Conservation (phyloP, 2,888 invertebrate genomes). For the Euzophera pinguis region DNA sequence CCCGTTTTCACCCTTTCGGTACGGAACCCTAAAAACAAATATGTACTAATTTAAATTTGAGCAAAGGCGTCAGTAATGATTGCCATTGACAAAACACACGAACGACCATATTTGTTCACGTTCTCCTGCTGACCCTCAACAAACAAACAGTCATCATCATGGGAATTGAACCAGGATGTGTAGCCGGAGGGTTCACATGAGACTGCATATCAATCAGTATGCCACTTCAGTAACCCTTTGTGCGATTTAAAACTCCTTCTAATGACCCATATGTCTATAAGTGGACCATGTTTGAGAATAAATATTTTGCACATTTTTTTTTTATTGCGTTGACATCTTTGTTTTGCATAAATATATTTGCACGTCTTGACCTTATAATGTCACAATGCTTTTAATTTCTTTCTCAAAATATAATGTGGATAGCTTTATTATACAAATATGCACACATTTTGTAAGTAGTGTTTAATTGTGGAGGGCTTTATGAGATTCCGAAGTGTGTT, state of each 20-base stretch:
- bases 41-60: too few relatives aligned
- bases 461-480: too few relatives aligned
- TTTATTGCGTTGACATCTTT: background rate
- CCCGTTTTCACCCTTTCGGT: too few relatives aligned
- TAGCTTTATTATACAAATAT: too few relatives aligned
- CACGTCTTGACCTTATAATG: too few relatives aligned
- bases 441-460: too few relatives aligned
- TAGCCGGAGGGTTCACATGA: background rate
- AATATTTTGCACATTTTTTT: background rate
- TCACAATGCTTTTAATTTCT: too few relatives aligned
- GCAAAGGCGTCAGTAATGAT: too few relatives aligned
- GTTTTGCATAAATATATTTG: too few relatives aligned
- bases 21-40: too few relatives aligned
- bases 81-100: background rate
- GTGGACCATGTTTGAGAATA: background rate
- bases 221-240: background rate
- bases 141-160: background rate
- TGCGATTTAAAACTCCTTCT: background rate
- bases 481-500: too few relatives aligned
- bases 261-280: background rate
- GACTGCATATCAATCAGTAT: conserved; percentile 1
- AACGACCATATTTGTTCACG: background rate
- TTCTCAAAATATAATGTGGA: too few relatives aligned
- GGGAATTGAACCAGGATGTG: conserved; percentile 10
- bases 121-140: background rate